Conservation (phyloP, 2,113 vertebrate genomes). For the Halichoerus grypus region DNA sequence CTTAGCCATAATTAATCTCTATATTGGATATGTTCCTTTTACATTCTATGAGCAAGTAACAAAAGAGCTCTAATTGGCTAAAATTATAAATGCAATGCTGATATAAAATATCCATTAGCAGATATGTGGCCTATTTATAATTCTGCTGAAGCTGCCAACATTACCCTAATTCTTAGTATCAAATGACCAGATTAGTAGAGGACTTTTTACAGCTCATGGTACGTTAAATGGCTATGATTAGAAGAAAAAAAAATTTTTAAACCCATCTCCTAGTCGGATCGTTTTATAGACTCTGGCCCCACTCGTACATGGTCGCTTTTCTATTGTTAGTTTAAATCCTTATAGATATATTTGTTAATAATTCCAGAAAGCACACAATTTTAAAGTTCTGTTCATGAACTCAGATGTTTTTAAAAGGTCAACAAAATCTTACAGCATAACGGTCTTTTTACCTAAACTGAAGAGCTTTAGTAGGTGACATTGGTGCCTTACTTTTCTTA, state of each 20-base stretch:
- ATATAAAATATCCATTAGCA: conserved; percentile 76
- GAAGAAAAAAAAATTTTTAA: neutral
- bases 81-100: conserved; percentile 67
- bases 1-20: conserved; percentile 64
- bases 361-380: conserved; percentile 60
- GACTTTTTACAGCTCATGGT: conserved; percentile 42
- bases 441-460: neutral
- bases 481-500: fast-evolving
- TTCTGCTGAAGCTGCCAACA: conserved; percentile 54
- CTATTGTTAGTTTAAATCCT: neutral
- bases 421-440: neutral
- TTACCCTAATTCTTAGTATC: conserved; percentile 52
- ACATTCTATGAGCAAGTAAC: conserved; percentile 74
- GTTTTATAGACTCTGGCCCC: neutral
- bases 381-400: neutral
- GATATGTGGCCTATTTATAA: conserved; percentile 58
- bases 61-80: conserved; percentile 68
- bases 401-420: neutral
- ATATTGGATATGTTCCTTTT: conserved; percentile 38
- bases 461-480: neutral
- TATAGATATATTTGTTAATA: conserved; percentile 14
- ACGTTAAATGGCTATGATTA: conserved; percentile 48
- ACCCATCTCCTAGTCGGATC: conserved; percentile 1
- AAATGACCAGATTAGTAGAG: conserved; percentile 64
- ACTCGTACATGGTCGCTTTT: neutral